Base-by-base conservation (phyloP, 2,888 invertebrate genomes). In the Tetragonula carbonaria region DNA sequence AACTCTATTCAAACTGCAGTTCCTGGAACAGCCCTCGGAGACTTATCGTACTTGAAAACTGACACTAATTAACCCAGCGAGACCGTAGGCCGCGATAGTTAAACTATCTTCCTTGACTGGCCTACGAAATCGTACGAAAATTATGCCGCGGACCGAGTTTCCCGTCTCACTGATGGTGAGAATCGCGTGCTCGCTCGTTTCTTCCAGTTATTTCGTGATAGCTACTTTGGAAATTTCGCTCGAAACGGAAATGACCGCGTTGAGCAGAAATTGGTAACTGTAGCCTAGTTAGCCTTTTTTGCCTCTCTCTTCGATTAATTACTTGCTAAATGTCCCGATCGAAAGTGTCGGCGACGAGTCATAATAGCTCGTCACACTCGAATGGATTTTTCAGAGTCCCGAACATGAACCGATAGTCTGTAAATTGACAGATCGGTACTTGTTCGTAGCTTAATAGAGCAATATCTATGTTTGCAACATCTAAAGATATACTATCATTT, bases 31-130 rank as follows among this genome's bases (percentile, higher is more conserved):
- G 85, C 84, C 86, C 86, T 68, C 77, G 70, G 85, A 90, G 88
- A 87, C 88, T 90, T 90, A 88, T 90, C 88, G 86, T 76, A 87
- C 90, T 90, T 88, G 87, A 90, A 88, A 88, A 90, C 88, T 87
- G 88, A 88, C 84, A 78, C 88, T 90, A 90, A 90, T 90, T 90
- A 90, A 90, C 87, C 83, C 80, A 68, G 62, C 76, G 75, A 73
- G 83, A 85, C 77, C 75, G 77, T 87, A 84, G 85, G 82, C 82
- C 53, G 76, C 80, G 76, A 83, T 83, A 86, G 84, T 87, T 82
- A 65, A 90, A 87, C 86, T 90, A 86, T 90, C 79, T 71, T 33
- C 28, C 8, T 73, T 45, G 72, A 71, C 67, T 71, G 53, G 77
- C 18, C 50, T 78, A 74, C 33, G 33, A 33, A 33, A 33, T 77